Percentiles rank a stretch among this genome's conserved stretches.
Evolutionary conservation across 2,113 vertebrate species (phyloP).

Genomic region (Campylorhamphus procurvoides): DNA sequence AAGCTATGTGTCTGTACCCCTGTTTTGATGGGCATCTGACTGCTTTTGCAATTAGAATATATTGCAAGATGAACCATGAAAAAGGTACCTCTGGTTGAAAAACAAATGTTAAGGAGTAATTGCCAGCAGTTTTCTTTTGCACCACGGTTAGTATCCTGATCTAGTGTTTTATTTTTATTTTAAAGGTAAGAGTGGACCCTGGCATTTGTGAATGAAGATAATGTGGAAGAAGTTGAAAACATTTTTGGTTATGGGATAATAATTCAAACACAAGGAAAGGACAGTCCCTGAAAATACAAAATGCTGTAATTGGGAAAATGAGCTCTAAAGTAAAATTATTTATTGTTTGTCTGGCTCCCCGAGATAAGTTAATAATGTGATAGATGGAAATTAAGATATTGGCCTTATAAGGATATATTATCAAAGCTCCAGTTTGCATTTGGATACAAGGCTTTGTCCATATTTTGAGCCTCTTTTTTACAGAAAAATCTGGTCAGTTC

Average conservation of each 20-base stretch:
- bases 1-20: fast-evolving
- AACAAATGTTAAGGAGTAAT: neutral
- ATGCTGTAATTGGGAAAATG: neutral
- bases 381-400: neutral
- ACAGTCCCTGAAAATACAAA: neutral
- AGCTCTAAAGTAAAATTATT: neutral
- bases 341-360: neutral
- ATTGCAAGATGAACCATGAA: neutral
- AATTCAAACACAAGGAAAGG: neutral
- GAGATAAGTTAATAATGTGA: neutral
- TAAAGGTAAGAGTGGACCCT: neutral
- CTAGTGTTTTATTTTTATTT: neutral
- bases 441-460: neutral
- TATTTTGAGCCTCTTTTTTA: neutral
- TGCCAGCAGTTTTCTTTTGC: neutral
- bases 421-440: neutral
- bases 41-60: neutral
- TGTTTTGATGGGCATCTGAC: neutral
- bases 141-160: neutral
- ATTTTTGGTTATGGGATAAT: neutral
- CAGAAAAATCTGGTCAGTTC: neutral
- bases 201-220: neutral
- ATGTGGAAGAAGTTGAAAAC: neutral
- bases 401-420: neutral
- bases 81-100: neutral